Evolutionary conservation across 2,888 invertebrate genomes (phyloP), one percentile per base, ranked within the genome.

Genomic region (Drosophila emarginata): DNA sequence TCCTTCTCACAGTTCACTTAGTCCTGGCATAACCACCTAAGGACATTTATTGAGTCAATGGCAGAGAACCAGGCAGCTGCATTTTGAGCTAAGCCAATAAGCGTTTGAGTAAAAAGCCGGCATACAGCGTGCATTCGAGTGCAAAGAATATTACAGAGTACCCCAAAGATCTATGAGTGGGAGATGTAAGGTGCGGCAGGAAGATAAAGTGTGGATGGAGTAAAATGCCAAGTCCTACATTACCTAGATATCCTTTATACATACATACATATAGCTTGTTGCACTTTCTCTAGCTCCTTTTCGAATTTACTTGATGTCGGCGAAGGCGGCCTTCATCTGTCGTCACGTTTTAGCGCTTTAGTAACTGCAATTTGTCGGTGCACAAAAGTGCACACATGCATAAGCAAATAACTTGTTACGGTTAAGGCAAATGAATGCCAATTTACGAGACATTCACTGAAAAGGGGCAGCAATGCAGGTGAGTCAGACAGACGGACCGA

Each of bases 371-470:
- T 84, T 84, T 84, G 78, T 53, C 71, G 70, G 61, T 74, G 83
- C 80, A 69, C 79, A 73, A 71, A 70, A 79, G 85, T 84, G 81
- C 86, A 83, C 79, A 80, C 85, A 84, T 85, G 71, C 82, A 82
- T 85, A 80, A 79, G 84, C 80, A 81, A 85, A 77, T 85, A 82
- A 78, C 79, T 86, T 74, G 70, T 78, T 74, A 80, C 74, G 78
- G 84, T 85, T 45, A 87, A 87, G 76, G 86, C 86, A 85, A 85
- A 85, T 87, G 82, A 87, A 87, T 87, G 86, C 78, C 83, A 86
- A 87, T 86, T 86, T 85, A 74, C 77, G 72, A 74, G 64, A 69
- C 68, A 61, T 45, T 45, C 45, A 45, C 18, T 18, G 45, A 45
- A 45, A 45, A 45, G 9, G 45, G 11, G 21, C 18, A 21, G 11